Conservation (phyloP, 2,797 vertebrate genomes). For the Remorina albescens region DNA sequence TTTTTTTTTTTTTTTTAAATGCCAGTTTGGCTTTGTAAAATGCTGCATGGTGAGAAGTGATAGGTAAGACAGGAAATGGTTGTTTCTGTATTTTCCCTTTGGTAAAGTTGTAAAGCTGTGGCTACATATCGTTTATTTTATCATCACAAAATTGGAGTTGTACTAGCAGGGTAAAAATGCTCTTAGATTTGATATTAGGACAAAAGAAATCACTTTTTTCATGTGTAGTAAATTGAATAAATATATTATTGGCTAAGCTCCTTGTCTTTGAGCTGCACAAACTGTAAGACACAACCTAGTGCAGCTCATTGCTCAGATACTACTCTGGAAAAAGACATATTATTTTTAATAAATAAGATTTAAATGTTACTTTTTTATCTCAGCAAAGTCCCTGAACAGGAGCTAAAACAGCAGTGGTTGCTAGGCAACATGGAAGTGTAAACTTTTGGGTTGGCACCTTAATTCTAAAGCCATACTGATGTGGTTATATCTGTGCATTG, state of each 20-base stretch:
- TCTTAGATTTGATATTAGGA: slow-evolving; percentile 33
- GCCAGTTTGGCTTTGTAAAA: slow-evolving; percentile 62
- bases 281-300: slow-evolving; percentile 22
- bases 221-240: slow-evolving; percentile 37
- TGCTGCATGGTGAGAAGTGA: slow-evolving; percentile 51
- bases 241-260: slow-evolving; percentile 36
- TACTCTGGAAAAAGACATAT: slow-evolving; percentile 40
- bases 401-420: slow-evolving; percentile 63
- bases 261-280: slow-evolving; percentile 23
- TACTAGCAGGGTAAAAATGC: slow-evolving; percentile 16
- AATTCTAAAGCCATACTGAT: slow-evolving; percentile 50
- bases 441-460: slow-evolving; percentile 44
- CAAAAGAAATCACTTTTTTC: slow-evolving; percentile 27
- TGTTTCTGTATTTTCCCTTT: slow-evolving; percentile 46
- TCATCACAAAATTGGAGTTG: slow-evolving; percentile 26
- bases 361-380: slow-evolving; percentile 35
- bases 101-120: slow-evolving; percentile 53
- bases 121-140: slow-evolving; percentile 35
- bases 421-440: slow-evolving; percentile 52
- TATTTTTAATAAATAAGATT: slow-evolving; percentile 58
- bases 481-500: slow-evolving; percentile 38
- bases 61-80: slow-evolving; percentile 42
- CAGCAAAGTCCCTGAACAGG: slow-evolving; percentile 54
- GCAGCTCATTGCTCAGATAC: slow-evolving; percentile 20
- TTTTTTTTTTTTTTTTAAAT: slow-evolving; percentile 63